Evolutionary conservation across 2,888 invertebrate species (phyloP), one percentile per base, ranked within the genome.

Genomic region (Tetragnatha montana): DNA sequence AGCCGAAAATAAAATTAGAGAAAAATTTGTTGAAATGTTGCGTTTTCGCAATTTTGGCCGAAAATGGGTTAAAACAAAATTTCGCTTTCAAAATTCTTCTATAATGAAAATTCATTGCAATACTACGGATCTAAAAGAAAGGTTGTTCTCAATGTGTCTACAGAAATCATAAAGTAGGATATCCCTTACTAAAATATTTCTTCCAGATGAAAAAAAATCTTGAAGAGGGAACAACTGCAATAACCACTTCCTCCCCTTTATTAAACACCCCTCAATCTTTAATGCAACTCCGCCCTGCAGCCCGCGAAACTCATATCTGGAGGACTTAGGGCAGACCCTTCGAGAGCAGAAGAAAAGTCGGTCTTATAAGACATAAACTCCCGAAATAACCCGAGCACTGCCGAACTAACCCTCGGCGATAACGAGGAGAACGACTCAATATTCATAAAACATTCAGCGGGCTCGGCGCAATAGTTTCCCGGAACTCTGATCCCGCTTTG

Each of bases 401-500:
- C 60, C 12, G 60, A 60, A 17, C 60, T 60, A 60, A 60, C 60
- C 60, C 60, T 17, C 60, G 60, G 60, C 60, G 60, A 60, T 60
- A 60, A 60, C 60, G 60, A 60, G 60, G 60, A 60, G 50, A 50
- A 76, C 47, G 50, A 10, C 50, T 50, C 76, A 76, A 76, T 76
- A 76, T 76, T 76, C 76, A 76, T 76, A 76, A 76, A 76, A 76
- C 19, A 76, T 76, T 76, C 50, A 76, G 76, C 49, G 50, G 19
- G 50, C 49, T 73, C 35, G 6, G 21, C 17, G 51, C 22, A 82
- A 82, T 82, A 82, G 82, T 82, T 82, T 82, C 60, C 51, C 17
- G 14, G 60, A 73, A 82, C 73, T 82, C 60, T 82, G 82, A 82
- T 82, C 82, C 74, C 73, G 10, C 82, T 73, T 74, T 82, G 82